phyloP scores from a whole-genome alignment of 2,888 invertebrate species.

The Lepetodrilus schrolli region DNA sequence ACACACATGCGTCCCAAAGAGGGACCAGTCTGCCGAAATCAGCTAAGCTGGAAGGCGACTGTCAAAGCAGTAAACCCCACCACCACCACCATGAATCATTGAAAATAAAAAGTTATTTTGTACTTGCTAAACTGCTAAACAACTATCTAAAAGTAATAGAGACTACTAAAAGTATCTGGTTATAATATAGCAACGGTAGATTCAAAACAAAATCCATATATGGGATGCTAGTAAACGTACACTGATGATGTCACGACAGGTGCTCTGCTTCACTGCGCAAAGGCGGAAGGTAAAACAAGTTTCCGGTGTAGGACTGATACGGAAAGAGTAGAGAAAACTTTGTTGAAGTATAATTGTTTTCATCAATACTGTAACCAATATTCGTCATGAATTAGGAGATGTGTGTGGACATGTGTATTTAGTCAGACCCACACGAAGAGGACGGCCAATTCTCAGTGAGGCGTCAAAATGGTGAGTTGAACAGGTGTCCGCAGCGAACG shows the following conservation, averaged over 20 bases:
- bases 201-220: conserved; percentile 14
- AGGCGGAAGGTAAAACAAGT: background rate
- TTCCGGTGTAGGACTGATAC: background rate
- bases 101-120: too few species aligned
- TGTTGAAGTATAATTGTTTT: background rate
- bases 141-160: too few species aligned
- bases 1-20: too few species aligned
- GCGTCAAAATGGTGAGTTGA: conserved; percentile 18
- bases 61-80: too few species aligned
- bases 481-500: too few species aligned
- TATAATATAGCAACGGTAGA: too few species aligned
- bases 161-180: too few species aligned
- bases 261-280: conserved; percentile 20
- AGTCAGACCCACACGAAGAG: background rate
- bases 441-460: background rate
- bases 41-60: too few species aligned
- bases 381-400: background rate
- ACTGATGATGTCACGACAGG: conserved; percentile 18
- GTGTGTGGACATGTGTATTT: background rate
- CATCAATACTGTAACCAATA: background rate
- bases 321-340: conserved; percentile 4
- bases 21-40: too few species aligned
- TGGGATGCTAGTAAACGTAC: too few species aligned
- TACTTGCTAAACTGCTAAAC: too few species aligned
- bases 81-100: too few species aligned